A percentile compares a stretch with the other conserved stretches of the same genome.
These are phyloP conservation scores for Chrysotoxum bicinctum DNA, from an alignment of 2,888 invertebrate species.

Conservation along the genomic window DNA sequence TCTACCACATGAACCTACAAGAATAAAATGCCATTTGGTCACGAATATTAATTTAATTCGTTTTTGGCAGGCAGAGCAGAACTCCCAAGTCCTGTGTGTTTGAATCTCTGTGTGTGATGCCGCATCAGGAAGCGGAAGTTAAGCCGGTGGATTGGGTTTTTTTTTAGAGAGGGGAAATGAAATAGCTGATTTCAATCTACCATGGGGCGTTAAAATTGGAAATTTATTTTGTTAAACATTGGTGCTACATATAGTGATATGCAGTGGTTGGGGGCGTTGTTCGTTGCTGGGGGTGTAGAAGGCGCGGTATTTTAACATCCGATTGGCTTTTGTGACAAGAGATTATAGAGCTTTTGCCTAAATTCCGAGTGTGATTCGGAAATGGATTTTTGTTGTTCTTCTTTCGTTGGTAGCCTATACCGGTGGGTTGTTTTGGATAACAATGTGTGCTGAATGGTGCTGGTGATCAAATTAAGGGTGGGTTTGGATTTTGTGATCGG, in stretches of 20 bases:
- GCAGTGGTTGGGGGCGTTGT: not conserved
- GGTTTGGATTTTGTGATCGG: slow-evolving; percentile 9
- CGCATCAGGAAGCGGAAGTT: slow-evolving; percentile 60
- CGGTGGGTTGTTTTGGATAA: not conserved
- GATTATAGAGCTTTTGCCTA: slow-evolving; percentile 58
- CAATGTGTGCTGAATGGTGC: not conserved
- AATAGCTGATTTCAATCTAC: slow-evolving; percentile 64
- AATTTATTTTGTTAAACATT: slow-evolving; percentile 67
- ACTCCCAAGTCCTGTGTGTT: not conserved
- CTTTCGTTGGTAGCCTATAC: not conserved
- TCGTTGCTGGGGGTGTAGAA: not conserved
- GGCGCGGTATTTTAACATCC: slow-evolving; percentile 63
- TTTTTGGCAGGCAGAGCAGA: slow-evolving; percentile 35
- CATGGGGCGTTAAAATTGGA: slow-evolving; percentile 69
- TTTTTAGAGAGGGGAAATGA: slow-evolving; percentile 47
- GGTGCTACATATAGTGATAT: not conserved
- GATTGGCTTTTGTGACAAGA: slow-evolving; percentile 62
- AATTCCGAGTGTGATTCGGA: slow-evolving; percentile 61
- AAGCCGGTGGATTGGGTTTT: slow-evolving; percentile 53
- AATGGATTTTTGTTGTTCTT: slow-evolving; percentile 36
- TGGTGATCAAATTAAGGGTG: not conserved
- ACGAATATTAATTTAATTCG: slow-evolving; percentile 70
- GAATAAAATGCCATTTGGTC: slow-evolving; percentile 64
- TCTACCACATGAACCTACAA: slow-evolving; percentile 28
- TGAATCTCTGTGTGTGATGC: slow-evolving; percentile 9